Conservation (phyloP, 2,113 vertebrate species). For the Illadopsis cleaveri region DNA sequence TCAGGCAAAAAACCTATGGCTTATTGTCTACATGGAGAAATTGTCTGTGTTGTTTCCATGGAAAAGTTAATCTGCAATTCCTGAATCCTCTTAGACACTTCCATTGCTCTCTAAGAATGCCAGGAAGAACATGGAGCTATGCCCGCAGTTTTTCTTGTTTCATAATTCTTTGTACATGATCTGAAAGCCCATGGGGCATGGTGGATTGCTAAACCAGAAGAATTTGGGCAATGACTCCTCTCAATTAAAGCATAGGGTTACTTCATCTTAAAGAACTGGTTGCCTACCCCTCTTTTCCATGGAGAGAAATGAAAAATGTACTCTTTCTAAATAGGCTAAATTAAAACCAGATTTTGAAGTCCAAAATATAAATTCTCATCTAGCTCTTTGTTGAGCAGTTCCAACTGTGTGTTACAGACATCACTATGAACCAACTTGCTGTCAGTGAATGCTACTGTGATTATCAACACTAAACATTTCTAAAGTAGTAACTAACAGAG, state of each 20-base stretch:
- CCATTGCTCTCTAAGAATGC: conserved; percentile 3
- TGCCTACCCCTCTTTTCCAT: background rate
- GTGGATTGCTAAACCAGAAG: background rate
- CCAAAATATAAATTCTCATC: background rate
- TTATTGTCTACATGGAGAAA: background rate
- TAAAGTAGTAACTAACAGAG: background rate
- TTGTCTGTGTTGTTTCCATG: background rate
- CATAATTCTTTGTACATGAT: background rate
- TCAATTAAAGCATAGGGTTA: background rate
- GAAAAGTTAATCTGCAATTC: background rate
- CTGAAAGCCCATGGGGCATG: background rate
- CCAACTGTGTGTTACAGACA: background rate
- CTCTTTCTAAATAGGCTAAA: background rate
- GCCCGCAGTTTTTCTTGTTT: background rate
- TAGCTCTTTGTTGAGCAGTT: background rate
- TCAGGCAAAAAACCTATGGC: background rate
- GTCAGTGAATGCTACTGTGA: rapidly evolving
- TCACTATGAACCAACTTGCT: background rate
- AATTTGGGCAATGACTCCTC: background rate
- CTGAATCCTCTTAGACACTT: background rate
- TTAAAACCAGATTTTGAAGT: background rate
- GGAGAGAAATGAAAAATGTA: background rate
- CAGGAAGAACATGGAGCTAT: background rate
- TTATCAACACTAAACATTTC: background rate
- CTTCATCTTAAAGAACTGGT: background rate